Evolutionary conservation across 2,888 invertebrate species (phyloP).

Genomic region (Zygothrica quintamaculata): DNA sequence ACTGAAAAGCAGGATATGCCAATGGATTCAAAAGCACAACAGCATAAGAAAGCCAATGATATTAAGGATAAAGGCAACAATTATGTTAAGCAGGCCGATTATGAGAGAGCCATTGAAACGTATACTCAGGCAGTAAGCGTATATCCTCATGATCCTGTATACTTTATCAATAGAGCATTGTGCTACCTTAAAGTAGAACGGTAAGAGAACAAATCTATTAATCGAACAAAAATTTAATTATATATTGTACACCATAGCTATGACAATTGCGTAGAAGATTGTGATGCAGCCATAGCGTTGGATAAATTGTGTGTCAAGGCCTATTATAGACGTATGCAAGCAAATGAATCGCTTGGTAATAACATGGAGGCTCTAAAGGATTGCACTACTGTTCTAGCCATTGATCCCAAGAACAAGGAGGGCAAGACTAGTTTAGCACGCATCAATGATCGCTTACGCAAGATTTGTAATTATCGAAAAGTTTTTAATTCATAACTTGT

Average conservation of each 20-base stretch:
- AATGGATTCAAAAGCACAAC: conserved; percentile 61
- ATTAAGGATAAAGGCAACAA: conserved; percentile 89
- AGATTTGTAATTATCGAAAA: conserved; percentile 60
- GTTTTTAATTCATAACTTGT: neutral
- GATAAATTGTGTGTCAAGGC: conserved; percentile 94
- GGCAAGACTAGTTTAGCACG: conserved; percentile 85
- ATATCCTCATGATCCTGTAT: conserved; percentile 91
- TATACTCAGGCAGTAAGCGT: conserved; percentile 95
- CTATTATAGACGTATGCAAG: conserved; percentile 91
- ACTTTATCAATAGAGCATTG: conserved; percentile 94
- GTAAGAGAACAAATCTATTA: conserved; percentile 85
- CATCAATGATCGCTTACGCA: conserved; percentile 79
- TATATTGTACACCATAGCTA: conserved; percentile 50
- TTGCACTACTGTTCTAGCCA: conserved; percentile 88
- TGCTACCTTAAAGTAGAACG: conserved; percentile 92
- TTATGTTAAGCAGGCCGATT: conserved; percentile 91
- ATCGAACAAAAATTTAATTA: neutral
- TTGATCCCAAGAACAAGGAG: conserved; percentile 92
- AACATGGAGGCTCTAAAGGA: conserved; percentile 90
- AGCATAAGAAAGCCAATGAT: conserved; percentile 75
- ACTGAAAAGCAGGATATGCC: conserved; percentile 75
- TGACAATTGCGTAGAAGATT: conserved; percentile 87
- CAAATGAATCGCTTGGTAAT: conserved; percentile 89
- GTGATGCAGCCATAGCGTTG: conserved; percentile 90
- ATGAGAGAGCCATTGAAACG: conserved; percentile 92